Evolutionary conservation across 2,888 invertebrate genomes (phyloP), one percentile per base, ranked within the genome.

Genomic region (Serripes groenlandicus): DNA sequence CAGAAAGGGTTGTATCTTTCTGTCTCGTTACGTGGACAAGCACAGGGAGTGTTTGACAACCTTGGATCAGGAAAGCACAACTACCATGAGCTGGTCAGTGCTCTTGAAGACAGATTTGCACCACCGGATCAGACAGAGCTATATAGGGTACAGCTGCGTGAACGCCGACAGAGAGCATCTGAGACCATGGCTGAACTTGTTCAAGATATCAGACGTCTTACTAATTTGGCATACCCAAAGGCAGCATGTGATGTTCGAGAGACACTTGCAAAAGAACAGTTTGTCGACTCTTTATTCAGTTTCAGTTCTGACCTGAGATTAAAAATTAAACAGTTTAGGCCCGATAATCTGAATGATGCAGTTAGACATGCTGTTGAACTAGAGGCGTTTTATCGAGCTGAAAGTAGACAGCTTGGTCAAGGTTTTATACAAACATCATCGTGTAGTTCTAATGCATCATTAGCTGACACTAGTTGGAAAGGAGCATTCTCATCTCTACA

Each of bases 101-200:
- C 72, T n/a, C 60, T 72, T 5, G 58, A 72, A 58, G 58, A 58
- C 4, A 56, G 72, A 15, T 72, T 72, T 60, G 58, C 58, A 7
- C 72, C 60, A n/a, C 72, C 72, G 2, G 60, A 72, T 26, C 72
- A 72, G 34, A 72, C 72, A 34, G 72, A 72, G 18, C 23, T 58
- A 5, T 60, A 58, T 30, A 56, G 72, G 21, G 58, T 56, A 3
- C 72, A 72, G 37, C 37, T 73, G 0, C n/a, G n/a, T n/a, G n/a
- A n/a, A n/a, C n/a, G n/a, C n/a, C n/a, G n/a, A n/a, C n/a, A n/a
- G n/a, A n/a, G n/a, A n/a, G n/a, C n/a, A n/a, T n/a, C n/a, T 15
- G 73, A 73, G 35, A 35, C 42, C 15, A 34, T 62, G 4, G 30
- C 73, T 60, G 73, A 73, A 37, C 62, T 73, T 11, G 73, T 35